Evolutionary conservation across 1,140 invertebrate genomes (phyloP).

Genomic region (Ganaspis sp.): DNA sequence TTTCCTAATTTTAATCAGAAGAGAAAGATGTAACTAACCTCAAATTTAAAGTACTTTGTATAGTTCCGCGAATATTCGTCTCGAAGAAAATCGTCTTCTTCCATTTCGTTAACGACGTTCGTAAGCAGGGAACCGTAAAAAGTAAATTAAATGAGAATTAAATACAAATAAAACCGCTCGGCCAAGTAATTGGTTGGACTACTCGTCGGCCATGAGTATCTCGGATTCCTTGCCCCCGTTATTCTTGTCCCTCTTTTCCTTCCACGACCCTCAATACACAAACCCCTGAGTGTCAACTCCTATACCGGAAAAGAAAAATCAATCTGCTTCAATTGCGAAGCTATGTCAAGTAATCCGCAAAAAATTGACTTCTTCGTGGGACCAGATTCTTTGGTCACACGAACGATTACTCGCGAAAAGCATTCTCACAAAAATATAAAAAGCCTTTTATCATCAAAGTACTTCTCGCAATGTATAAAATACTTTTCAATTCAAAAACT

Average conservation of each 20-base stretch:
- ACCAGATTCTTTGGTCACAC: background rate
- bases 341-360: slow-evolving; percentile 62
- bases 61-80: slow-evolving; percentile 12
- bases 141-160: slow-evolving; percentile 77
- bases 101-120: slow-evolving; percentile 67
- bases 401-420: too few species aligned
- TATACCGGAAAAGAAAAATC: slow-evolving; percentile 58
- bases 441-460: too few species aligned
- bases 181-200: slow-evolving; percentile 73
- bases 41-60: background rate
- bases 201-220: slow-evolving; percentile 51
- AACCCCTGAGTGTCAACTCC: slow-evolving; percentile 34
- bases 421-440: too few species aligned
- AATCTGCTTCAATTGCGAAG: slow-evolving; percentile 65
- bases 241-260: slow-evolving; percentile 30
- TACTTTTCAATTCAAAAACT: too few species aligned
- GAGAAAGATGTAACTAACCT: background rate
- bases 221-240: slow-evolving; percentile 26
- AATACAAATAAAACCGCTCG: slow-evolving; percentile 76
- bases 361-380: slow-evolving; percentile 61
- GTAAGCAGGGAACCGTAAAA: slow-evolving; percentile 67
- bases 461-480: too few species aligned
- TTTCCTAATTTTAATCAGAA: background rate
- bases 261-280: slow-evolving; percentile 35
- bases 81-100: slow-evolving; percentile 48